Evolutionary conservation across 2,888 invertebrate genomes (phyloP).

Genomic region (Cephus nigrinus): DNA sequence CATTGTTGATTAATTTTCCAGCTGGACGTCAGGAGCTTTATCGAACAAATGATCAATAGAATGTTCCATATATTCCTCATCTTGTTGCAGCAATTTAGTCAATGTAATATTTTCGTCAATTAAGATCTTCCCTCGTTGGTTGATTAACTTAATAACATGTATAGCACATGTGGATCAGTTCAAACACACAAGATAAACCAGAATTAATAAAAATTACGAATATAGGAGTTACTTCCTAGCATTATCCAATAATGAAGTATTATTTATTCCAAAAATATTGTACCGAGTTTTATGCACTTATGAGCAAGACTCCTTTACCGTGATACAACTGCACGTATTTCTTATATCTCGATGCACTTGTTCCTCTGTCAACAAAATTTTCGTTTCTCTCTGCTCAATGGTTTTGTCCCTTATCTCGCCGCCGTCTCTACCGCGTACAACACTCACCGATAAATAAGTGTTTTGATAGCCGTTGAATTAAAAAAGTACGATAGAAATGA

Average conservation of each 20-base stretch:
- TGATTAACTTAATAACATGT: neutral
- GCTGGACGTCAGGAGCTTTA: slow-evolving; percentile 11
- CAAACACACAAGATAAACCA: neutral
- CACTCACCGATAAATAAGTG: slow-evolving; percentile 9
- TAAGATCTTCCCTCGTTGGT: neutral
- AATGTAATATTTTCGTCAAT: neutral
- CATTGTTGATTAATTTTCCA: slow-evolving; percentile 39
- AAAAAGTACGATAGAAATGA: slow-evolving; percentile 32
- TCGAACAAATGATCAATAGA: neutral
- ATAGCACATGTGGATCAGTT: neutral
- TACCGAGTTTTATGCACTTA: neutral
- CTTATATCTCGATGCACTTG: neutral
- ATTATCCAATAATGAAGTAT: neutral
- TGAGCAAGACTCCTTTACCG: neutral
- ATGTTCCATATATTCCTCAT: slow-evolving; percentile 1
- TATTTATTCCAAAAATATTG: neutral
- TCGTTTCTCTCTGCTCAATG: neutral
- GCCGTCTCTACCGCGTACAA: neutral
- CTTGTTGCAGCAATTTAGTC: neutral
- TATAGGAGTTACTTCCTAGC: neutral
- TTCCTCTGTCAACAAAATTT: neutral
- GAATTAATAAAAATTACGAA: neutral
- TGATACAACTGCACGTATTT: neutral
- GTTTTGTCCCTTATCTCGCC: neutral
- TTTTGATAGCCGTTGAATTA: neutral